Evolutionary conservation across 35 echinoderm and acorn worm genomes (phyloP).

Genomic region (Apostichopus japonicus): DNA sequence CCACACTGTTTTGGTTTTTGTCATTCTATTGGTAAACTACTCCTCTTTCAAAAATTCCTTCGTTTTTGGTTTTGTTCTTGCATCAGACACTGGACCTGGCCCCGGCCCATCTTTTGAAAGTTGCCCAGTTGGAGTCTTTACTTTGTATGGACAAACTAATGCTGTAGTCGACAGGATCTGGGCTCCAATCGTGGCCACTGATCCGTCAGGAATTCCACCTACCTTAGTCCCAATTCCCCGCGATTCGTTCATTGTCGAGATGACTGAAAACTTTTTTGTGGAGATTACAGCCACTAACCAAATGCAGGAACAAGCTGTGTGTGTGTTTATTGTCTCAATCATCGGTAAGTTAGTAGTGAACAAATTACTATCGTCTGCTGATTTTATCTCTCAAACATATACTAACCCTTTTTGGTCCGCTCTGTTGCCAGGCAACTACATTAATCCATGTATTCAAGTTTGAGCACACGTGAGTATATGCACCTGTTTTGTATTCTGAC

Average conservation of each 20-base stretch:
- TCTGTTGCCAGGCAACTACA: too few relatives aligned
- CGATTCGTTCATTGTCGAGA: too few relatives aligned
- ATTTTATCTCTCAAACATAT: too few relatives aligned
- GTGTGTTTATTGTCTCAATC: not conserved
- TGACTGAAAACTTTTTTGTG: not conserved
- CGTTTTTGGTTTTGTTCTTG: not conserved
- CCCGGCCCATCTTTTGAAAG: not conserved
- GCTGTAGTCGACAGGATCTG: not conserved
- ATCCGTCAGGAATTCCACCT: not conserved
- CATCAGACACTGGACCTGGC: constrained; percentile 12
- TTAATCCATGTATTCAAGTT: too few relatives aligned
- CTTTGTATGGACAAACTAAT: not conserved
- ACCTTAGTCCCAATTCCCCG: too few relatives aligned
- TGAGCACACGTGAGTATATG: too few relatives aligned
- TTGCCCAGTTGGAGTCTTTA: not conserved
- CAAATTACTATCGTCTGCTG: too few relatives aligned
- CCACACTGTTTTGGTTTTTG: too few relatives aligned
- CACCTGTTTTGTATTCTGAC: too few relatives aligned
- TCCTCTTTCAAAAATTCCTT: too few relatives aligned
- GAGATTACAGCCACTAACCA: not conserved
- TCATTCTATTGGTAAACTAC: too few relatives aligned
- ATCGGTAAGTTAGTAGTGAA: not conserved
- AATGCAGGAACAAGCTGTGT: not conserved
- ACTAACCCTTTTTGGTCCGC: too few relatives aligned
- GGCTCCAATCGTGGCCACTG: not conserved